phyloP scores from a whole-genome alignment of 2,888 invertebrate species.

The Sepioteuthis lessoniana region DNA sequence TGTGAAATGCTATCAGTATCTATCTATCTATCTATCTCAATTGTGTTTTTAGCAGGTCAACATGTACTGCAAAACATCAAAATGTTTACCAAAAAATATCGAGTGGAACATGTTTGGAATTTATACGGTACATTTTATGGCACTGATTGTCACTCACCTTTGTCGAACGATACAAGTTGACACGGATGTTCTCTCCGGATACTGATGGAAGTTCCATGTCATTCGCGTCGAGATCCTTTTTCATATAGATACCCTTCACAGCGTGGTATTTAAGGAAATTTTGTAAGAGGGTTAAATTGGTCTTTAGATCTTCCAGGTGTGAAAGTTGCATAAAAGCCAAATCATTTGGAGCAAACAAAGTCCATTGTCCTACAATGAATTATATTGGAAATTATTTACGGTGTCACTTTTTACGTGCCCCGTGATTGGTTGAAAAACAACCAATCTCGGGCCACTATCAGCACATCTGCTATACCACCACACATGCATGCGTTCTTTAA shows the following conservation, averaged over 20 bases:
- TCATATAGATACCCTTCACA: constrained; percentile 54
- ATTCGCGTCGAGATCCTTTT: constrained; percentile 56
- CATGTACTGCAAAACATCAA: no score
- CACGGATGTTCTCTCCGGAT: constrained; percentile 55
- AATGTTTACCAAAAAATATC: no score
- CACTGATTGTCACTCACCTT: constrained; percentile 49
- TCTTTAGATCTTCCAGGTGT: constrained; percentile 48
- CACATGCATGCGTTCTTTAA: no score
- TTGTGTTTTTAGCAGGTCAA: no score
- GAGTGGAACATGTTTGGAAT: no score
- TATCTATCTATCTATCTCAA: no score
- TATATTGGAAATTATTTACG: background rate
- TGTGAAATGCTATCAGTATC: no score
- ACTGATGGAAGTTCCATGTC: constrained; percentile 57
- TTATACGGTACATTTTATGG: no score
- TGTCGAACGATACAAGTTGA: constrained; percentile 58
- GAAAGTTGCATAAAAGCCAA: constrained; percentile 54
- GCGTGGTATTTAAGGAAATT: constrained; percentile 61
- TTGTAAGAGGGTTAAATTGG: constrained; percentile 53
- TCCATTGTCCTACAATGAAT: constrained; percentile 55
- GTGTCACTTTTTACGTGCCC: no score
- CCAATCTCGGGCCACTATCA: no score
- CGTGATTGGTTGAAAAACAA: no score
- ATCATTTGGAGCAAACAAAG: constrained; percentile 61
- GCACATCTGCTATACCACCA: no score